These are phyloP conservation scores for Actenoides lindsayi DNA, from an alignment of 2,113 vertebrate species.

Conservation along the genomic window DNA sequence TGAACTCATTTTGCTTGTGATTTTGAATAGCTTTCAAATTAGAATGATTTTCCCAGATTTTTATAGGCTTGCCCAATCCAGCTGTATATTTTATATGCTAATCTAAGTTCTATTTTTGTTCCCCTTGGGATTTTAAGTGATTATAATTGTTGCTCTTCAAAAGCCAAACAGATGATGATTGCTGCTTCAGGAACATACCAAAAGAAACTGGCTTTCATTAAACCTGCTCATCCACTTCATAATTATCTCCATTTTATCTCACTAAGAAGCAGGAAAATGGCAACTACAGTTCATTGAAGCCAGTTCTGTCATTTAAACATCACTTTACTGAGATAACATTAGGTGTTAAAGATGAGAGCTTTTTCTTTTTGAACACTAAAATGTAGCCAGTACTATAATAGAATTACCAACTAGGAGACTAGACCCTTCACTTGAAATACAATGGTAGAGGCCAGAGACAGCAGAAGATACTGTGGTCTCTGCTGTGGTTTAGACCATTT, in stretches of 20 bases:
- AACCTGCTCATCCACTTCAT: constrained; percentile 86
- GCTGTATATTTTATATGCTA: constrained; percentile 91
- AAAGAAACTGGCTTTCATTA: constrained; percentile 88
- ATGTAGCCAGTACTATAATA: constrained; percentile 44
- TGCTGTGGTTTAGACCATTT: neutral
- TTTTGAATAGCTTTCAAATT: constrained; percentile 84
- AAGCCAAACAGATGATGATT: constrained; percentile 89
- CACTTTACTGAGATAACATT: constrained; percentile 74
- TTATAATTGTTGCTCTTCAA: constrained; percentile 91
- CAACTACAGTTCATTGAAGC: constrained; percentile 79
- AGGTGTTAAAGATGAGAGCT: constrained; percentile 69
- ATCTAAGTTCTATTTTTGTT: constrained; percentile 88
- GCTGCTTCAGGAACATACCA: constrained; percentile 86
- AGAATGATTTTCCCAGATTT: constrained; percentile 79
- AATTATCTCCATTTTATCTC: constrained; percentile 86
- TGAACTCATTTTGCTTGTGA: constrained; percentile 77
- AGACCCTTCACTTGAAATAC: constrained; percentile 30
- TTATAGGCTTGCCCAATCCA: constrained; percentile 84
- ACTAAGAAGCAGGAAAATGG: constrained; percentile 77
- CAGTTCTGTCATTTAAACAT: constrained; percentile 82
- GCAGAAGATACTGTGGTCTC: constrained; percentile 4
- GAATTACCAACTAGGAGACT: neutral
- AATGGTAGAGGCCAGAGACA: constrained; percentile 24
- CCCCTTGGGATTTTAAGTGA: constrained; percentile 86
- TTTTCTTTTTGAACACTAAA: constrained; percentile 57